Percentiles rank a stretch among this genome's conserved stretches.
Evolutionary conservation across 1,140 invertebrate genomes (phyloP).

Genomic region (Periplaneta americana): DNA sequence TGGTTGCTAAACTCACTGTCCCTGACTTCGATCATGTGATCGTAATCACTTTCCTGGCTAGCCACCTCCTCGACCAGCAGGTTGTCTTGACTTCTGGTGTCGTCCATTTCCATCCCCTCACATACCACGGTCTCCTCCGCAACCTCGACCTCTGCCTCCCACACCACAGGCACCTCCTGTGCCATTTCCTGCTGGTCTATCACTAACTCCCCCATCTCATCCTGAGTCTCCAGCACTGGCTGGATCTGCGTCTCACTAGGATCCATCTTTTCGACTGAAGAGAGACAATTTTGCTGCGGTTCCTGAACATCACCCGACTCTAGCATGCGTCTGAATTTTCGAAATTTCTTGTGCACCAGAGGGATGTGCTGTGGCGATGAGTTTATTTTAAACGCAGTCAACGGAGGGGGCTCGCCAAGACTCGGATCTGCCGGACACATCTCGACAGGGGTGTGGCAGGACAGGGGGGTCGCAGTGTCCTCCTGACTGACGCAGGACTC

Average conservation of each 20-base stretch:
- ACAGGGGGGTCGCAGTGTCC: background rate
- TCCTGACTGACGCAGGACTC: conserved; percentile 2
- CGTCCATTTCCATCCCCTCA: conserved; percentile 13
- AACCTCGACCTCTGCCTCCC: conserved; percentile 15
- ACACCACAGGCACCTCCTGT: conserved; percentile 4
- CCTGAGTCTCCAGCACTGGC: background rate
- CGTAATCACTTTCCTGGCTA: conserved; percentile 8
- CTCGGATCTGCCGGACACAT: conserved; percentile 5
- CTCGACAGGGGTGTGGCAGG: conserved; percentile 4
- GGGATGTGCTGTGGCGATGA: background rate
- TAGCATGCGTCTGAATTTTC: background rate
- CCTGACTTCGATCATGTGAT: conserved; percentile 3
- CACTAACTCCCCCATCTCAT: background rate
- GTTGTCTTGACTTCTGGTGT: conserved; percentile 8
- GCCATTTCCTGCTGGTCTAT: background rate
- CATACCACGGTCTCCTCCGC: conserved; percentile 15
- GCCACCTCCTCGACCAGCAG: background rate
- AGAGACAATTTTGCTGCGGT: background rate
- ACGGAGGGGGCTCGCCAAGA: conserved; percentile 1
- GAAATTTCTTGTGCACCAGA: conserved; percentile 8
- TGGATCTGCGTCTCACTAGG: background rate
- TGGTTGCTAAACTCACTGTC: background rate
- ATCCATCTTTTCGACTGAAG: background rate
- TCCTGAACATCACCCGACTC: background rate
- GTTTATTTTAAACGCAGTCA: background rate